Conservation (phyloP, 2,797 vertebrate species). For the Synanceia verrucosa region DNA sequence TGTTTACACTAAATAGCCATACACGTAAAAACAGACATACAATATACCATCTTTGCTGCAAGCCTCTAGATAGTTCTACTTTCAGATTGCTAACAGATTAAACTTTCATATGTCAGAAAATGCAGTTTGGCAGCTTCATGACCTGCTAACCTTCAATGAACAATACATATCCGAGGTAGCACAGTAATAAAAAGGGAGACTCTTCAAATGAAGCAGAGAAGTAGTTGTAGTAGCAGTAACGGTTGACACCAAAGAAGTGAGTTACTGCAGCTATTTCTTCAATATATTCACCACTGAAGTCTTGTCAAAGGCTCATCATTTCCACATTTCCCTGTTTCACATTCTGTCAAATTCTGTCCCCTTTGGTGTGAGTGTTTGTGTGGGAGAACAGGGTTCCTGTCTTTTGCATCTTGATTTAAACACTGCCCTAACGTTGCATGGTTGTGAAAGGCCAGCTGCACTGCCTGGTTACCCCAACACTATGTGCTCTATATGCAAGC, state of each 20-base stretch:
- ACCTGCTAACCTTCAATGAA: conserved; percentile 19
- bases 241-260: not conserved
- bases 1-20: not conserved
- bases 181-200: not conserved
- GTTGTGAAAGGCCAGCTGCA: conserved; percentile 82
- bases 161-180: not conserved
- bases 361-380: conserved; percentile 43
- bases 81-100: not conserved
- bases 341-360: conserved; percentile 14
- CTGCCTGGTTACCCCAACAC: conserved; percentile 82
- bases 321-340: conserved; percentile 16
- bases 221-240: not conserved
- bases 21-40: not conserved
- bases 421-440: conserved; percentile 78
- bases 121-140: not conserved
- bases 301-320: conserved; percentile 23
- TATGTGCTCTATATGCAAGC: conserved; percentile 80
- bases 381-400: conserved; percentile 69
- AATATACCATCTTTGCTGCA: not conserved
- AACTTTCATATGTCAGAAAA: conserved; percentile 20
- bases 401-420: conserved; percentile 79
- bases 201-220: not conserved
- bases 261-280: not conserved
- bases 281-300: not conserved
- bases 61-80: not conserved